phyloP scores from a whole-genome alignment of 2,888 invertebrate species.

The Tenthredo amoena region DNA sequence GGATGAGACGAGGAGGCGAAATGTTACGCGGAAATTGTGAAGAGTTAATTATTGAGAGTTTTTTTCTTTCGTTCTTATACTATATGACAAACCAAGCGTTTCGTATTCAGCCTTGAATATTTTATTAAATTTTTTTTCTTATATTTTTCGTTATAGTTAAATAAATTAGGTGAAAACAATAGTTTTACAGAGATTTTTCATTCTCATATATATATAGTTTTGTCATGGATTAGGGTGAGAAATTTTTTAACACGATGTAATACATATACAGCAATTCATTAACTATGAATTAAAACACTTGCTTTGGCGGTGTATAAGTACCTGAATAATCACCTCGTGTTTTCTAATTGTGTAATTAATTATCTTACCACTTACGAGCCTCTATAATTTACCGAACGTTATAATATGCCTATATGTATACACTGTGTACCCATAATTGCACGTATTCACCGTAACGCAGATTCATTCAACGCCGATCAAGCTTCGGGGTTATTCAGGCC shows the following conservation, averaged over 20 bases:
- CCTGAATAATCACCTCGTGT: neutral
- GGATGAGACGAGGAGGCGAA: neutral
- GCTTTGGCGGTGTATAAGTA: neutral
- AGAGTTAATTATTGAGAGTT: neutral
- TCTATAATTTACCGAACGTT: neutral
- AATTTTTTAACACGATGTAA: neutral
- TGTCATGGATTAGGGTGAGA: neutral
- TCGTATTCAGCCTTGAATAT: neutral
- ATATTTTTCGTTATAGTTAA: neutral
- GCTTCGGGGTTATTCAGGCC: neutral
- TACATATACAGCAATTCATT: neutral
- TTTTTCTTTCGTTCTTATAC: neutral
- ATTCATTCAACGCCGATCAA: neutral
- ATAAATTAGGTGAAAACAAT: neutral
- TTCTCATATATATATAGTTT: neutral
- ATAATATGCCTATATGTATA: neutral
- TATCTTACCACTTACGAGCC: neutral
- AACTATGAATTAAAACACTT: neutral
- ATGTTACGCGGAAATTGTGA: neutral
- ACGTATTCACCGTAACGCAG: constrained; percentile 6
- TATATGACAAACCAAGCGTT: neutral
- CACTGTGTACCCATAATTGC: neutral
- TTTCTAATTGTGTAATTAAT: constrained; percentile 29
- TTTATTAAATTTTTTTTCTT: neutral
- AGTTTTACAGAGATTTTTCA: neutral